Percentiles rank a stretch among this genome's conserved stretches.
phyloP scores from a whole-genome alignment of 1,140 invertebrate genomes.

The Mizuhopecten yessoensis region DNA sequence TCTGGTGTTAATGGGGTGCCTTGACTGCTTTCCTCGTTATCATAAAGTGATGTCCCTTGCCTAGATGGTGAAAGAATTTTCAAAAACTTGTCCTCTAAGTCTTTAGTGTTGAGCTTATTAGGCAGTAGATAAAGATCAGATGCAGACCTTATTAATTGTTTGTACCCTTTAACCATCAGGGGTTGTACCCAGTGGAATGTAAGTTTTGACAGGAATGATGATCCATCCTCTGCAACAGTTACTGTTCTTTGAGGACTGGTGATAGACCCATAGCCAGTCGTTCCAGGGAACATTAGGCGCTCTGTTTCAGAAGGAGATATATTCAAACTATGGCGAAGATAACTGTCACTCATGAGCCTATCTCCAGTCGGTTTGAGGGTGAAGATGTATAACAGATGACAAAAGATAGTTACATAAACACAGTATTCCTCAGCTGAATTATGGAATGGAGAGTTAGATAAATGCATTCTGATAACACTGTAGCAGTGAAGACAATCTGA shows the following conservation, averaged over 20 bases:
- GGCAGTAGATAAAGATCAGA: constrained; percentile 95
- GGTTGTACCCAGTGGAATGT: constrained; percentile 95
- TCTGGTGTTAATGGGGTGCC: constrained; percentile 54
- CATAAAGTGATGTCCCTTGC: constrained; percentile 43
- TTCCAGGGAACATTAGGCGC: constrained; percentile 83
- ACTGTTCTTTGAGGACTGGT: constrained; percentile 88
- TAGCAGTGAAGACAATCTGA: constrained; percentile 84
- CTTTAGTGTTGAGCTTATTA: constrained; percentile 86
- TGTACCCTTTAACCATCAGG: constrained; percentile 92
- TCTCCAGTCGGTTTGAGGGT: constrained; percentile 74
- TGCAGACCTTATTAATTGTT: constrained; percentile 87
- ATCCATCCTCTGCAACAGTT: constrained; percentile 91
- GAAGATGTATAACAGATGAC: constrained; percentile 78
- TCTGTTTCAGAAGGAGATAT: constrained; percentile 80
- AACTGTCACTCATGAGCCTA: constrained; percentile 64
- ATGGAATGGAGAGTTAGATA: constrained; percentile 79
- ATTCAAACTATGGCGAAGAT: constrained; percentile 72
- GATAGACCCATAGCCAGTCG: constrained; percentile 85
- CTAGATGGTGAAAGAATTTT: constrained; percentile 52
- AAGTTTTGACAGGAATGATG: constrained; percentile 89
- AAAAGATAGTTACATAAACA: constrained; percentile 73
- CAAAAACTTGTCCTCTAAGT: constrained; percentile 86
- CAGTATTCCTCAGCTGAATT: constrained; percentile 84
- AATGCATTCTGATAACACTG: constrained; percentile 72
- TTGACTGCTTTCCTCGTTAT: not conserved